Conservation (phyloP, 2,888 invertebrate genomes). For the Heteropelma amictum region DNA sequence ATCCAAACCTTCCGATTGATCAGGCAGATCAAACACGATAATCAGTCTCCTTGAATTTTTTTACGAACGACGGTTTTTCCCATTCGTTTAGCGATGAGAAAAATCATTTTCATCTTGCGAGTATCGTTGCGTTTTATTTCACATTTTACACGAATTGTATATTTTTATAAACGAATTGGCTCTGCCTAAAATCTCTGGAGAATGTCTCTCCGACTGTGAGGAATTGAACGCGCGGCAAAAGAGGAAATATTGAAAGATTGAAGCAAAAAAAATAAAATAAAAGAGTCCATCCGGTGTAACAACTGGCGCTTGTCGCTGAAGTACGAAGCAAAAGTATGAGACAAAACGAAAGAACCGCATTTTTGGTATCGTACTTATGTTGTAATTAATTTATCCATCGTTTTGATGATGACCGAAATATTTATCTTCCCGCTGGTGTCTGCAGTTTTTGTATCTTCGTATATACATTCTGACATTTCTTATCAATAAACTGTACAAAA, state of each 20-base stretch:
- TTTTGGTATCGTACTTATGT: constrained; percentile 11
- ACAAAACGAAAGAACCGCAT: neutral
- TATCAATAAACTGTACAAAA: constrained; percentile 50
- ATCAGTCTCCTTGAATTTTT: constrained; percentile 44
- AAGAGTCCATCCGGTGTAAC: too few relatives aligned
- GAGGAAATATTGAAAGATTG: neutral
- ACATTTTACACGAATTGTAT: too few relatives aligned
- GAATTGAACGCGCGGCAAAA: neutral
- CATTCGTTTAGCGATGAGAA: neutral
- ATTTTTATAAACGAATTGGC: too few relatives aligned
- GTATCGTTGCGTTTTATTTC: neutral
- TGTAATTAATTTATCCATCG: constrained; percentile 13
- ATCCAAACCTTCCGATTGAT: constrained; percentile 23
- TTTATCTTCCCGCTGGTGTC: constrained; percentile 32
- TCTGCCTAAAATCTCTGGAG: too few relatives aligned
- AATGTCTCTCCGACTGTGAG: neutral
- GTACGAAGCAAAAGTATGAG: too few relatives aligned
- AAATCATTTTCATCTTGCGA: neutral
- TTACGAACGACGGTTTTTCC: constrained; percentile 9
- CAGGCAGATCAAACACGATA: constrained; percentile 11
- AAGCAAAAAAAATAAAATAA: too few relatives aligned
- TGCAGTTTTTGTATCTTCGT: constrained; percentile 50
- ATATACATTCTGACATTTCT: constrained; percentile 38
- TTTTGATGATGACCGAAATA: constrained; percentile 20
- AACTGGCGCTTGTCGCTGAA: too few relatives aligned